These are phyloP conservation scores for Polia nebulosa DNA, from an alignment of 2,888 invertebrate genomes.

Conservation along the genomic window DNA sequence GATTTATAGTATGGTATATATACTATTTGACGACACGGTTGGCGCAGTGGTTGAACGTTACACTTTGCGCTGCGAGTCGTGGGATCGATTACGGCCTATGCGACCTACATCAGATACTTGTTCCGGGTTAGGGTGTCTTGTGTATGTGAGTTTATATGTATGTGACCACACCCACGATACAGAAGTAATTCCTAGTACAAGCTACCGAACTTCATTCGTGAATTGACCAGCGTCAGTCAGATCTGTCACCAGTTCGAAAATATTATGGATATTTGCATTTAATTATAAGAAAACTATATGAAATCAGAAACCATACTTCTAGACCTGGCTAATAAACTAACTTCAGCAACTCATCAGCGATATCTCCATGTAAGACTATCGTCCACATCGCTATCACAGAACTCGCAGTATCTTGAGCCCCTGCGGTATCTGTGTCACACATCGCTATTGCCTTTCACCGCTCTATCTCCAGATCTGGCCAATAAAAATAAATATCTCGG, in stretches of 20 bases:
- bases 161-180: too few species aligned
- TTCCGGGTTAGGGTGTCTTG: too few species aligned
- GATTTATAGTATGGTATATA: too few species aligned
- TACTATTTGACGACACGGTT: too few species aligned
- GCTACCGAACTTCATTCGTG: background rate
- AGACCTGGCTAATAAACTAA: background rate
- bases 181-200: background rate
- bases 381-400: constrained; percentile 7
- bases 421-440: constrained; percentile 57
- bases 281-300: background rate
- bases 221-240: too few species aligned
- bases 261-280: background rate
- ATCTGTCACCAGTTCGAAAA: too few species aligned
- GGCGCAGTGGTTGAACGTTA: too few species aligned
- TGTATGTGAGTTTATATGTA: too few species aligned
- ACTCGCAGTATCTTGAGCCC: constrained; percentile 29
- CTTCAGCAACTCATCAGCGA: background rate
- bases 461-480: constrained; percentile 66
- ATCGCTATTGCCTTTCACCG: constrained; percentile 67
- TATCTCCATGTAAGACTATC: background rate
- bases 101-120: too few species aligned
- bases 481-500: constrained; percentile 76
- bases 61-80: too few species aligned
- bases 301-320: background rate
- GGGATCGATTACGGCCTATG: too few species aligned